phyloP scores from a whole-genome alignment of 2,888 invertebrate species.

The Ommatoiulus sabulosus region DNA sequence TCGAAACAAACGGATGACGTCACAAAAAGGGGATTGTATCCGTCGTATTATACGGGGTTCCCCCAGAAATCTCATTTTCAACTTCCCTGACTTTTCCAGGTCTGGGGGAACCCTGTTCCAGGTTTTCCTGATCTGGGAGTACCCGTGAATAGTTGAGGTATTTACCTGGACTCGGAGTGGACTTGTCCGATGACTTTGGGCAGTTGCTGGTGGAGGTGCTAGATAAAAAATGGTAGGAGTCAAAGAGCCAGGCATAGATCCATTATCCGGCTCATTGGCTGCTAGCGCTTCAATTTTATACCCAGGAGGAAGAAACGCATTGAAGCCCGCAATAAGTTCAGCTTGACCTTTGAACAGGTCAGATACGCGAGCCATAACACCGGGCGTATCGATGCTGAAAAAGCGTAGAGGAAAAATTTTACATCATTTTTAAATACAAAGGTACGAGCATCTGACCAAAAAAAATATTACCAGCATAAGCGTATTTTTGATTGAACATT shows the following conservation, averaged over 20 bases:
- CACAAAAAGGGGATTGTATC: too few relatives aligned
- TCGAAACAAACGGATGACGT: too few relatives aligned
- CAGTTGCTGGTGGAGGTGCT: constrained; percentile 60
- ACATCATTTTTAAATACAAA: too few relatives aligned
- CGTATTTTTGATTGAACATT: too few relatives aligned
- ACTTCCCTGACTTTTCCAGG: too few relatives aligned
- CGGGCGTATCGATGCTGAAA: constrained; percentile 93
- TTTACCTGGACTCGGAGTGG: constrained; percentile 67
- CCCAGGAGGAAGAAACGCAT: constrained; percentile 98
- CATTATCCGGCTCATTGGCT: constrained; percentile 84
- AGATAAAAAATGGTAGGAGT: constrained; percentile 66
- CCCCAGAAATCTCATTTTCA: too few relatives aligned
- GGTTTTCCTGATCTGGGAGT: too few relatives aligned
- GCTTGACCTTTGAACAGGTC: constrained; percentile 96
- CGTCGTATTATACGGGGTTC: too few relatives aligned
- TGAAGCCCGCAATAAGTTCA: constrained; percentile 97
- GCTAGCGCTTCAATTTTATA: constrained; percentile 98
- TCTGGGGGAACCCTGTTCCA: too few relatives aligned
- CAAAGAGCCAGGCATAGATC: constrained; percentile 81
- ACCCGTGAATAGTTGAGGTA: neutral
- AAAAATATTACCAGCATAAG: too few relatives aligned
- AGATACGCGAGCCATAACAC: constrained; percentile 96
- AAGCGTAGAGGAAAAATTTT: too few relatives aligned
- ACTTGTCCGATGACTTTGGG: constrained; percentile 17
- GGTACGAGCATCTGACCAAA: too few relatives aligned